phyloP scores from a whole-genome alignment of 2,113 vertebrate genomes.

The Hemiprocne comata region DNA sequence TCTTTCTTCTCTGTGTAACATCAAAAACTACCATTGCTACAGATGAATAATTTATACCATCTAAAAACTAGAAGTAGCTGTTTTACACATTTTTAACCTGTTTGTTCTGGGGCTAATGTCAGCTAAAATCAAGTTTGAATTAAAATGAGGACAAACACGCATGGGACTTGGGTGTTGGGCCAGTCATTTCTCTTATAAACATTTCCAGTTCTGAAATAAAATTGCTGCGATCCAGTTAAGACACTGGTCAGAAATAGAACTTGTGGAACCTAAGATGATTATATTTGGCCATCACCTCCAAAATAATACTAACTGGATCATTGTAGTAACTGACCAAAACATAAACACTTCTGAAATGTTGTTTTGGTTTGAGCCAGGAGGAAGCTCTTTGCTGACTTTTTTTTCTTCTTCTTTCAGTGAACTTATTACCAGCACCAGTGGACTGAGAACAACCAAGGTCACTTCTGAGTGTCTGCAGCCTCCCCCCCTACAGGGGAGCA shows the following conservation, averaged over 20 bases:
- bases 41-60: not conserved
- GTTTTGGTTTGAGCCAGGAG: too few species aligned
- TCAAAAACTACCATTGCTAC: not conserved
- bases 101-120: not conserved
- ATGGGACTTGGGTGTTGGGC: not conserved
- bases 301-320: not conserved
- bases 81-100: not conserved
- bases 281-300: not conserved
- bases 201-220: not conserved
- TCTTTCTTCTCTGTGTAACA: not conserved
- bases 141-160: not conserved
- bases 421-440: too few species aligned
- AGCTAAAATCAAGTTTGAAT: not conserved
- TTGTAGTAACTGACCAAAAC: not conserved
- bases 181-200: not conserved
- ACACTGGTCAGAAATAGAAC: not conserved
- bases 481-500: too few species aligned
- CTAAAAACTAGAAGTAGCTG: not conserved
- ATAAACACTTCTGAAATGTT: not conserved
- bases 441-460: too few species aligned
- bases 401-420: too few species aligned
- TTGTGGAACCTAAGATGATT: not conserved
- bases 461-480: too few species aligned
- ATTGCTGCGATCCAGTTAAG: not conserved
- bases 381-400: too few species aligned